These are phyloP conservation scores for Muricea muricata DNA, from an alignment of 92 coral and sea anemone species.

Conservation along the genomic window DNA sequence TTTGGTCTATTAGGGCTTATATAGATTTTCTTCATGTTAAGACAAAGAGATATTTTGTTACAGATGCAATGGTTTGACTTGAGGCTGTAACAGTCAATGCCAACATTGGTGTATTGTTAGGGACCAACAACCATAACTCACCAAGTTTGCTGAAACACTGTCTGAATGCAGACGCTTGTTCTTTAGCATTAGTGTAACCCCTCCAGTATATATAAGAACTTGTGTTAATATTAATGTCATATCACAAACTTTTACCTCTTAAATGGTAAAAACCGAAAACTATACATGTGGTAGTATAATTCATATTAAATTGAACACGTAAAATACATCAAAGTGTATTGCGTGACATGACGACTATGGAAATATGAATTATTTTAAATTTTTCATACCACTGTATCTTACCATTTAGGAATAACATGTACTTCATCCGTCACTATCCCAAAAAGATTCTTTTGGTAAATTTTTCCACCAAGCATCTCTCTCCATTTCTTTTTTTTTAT, in stretches of 20 bases:
- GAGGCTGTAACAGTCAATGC: constrained; percentile 54
- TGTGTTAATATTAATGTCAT: too few relatives aligned
- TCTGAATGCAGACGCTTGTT: constrained; percentile 21
- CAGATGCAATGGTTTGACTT: background rate
- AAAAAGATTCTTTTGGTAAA: constrained; percentile 22
- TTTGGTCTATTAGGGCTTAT: constrained; percentile 57
- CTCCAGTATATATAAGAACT: too few relatives aligned
- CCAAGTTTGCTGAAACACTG: constrained; percentile 42
- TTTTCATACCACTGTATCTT: too few relatives aligned
- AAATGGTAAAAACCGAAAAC: too few relatives aligned
- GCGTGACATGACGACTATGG: background rate
- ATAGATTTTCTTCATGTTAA: background rate
- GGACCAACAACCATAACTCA: constrained; percentile 29
- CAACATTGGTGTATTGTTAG: constrained; percentile 19
- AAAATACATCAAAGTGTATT: too few relatives aligned
- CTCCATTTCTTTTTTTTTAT: constrained; percentile 15
- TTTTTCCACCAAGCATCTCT: background rate
- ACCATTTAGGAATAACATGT: constrained; percentile 55
- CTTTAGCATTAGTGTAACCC: background rate
- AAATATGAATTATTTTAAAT: too few relatives aligned
- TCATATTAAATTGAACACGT: too few relatives aligned
- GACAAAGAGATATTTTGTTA: background rate
- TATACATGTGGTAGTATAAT: background rate
- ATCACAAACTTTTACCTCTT: too few relatives aligned
- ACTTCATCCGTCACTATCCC: constrained; percentile 53